Evolutionary conservation across 2,113 vertebrate genomes (phyloP).

Genomic region (Nymphicus hollandicus): DNA sequence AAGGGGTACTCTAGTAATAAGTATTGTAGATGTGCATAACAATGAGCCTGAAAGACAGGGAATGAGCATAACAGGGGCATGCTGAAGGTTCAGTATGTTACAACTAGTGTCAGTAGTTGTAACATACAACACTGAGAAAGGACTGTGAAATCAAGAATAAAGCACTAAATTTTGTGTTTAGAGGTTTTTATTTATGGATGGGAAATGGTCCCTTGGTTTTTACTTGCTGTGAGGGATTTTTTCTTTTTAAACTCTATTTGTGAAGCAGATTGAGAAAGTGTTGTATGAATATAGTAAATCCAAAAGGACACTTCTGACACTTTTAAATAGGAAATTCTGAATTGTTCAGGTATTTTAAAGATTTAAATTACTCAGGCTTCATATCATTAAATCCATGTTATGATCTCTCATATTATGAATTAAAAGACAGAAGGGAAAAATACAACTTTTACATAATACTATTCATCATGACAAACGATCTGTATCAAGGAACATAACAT

Average conservation of each 20-base stretch:
- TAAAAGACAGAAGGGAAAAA: slow-evolving; percentile 34
- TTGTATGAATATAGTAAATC: background rate
- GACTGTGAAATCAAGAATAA: background rate
- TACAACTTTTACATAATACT: slow-evolving; percentile 13
- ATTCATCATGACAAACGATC: slow-evolving; percentile 44
- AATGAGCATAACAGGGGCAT: background rate
- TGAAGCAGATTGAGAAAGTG: background rate
- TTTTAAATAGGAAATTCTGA: background rate
- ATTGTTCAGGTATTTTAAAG: background rate
- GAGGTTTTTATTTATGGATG: background rate
- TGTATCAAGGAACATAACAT: slow-evolving; percentile 43
- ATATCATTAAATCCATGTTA: background rate
- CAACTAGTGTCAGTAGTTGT: background rate
- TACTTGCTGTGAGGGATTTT: background rate
- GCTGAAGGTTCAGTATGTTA: fast-evolving
- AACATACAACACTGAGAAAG: background rate
- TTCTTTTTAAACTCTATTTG: background rate
- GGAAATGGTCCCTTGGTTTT: background rate
- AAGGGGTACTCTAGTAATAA: background rate
- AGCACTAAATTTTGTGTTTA: background rate
- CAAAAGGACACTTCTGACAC: background rate
- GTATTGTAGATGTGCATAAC: background rate
- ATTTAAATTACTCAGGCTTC: background rate
- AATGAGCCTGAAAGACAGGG: background rate
- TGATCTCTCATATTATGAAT: background rate